These are phyloP conservation scores for Sitobion miscanthi DNA, from an alignment of 1,140 invertebrate species.

Conservation along the genomic window DNA sequence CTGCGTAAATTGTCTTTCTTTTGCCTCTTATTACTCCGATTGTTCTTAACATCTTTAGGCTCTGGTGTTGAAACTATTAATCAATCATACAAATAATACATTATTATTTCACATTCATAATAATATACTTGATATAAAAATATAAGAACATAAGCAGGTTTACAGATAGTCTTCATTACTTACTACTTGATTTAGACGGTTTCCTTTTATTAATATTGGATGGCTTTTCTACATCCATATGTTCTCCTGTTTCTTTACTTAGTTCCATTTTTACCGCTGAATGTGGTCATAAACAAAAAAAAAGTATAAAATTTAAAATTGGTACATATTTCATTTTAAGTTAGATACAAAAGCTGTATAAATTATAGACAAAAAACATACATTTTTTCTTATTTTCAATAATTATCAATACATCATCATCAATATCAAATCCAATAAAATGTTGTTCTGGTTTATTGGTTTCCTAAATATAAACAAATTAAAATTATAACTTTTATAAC, in stretches of 20 bases:
- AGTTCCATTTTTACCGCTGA: slow-evolving; percentile 4
- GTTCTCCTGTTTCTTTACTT: background rate
- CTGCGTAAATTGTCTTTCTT: background rate
- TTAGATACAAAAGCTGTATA: background rate
- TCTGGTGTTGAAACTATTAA: slow-evolving; percentile 20
- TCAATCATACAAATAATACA: background rate
- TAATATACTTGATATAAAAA: background rate
- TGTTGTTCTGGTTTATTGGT: background rate
- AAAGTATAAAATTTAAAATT: background rate
- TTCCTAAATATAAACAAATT: slow-evolving; percentile 29
- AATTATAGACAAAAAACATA: background rate
- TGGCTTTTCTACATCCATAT: background rate
- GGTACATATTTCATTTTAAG: background rate
- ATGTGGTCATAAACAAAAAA: background rate
- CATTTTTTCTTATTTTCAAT: slow-evolving; percentile 35
- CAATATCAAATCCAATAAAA: slow-evolving; percentile 28
- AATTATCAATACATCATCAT: background rate
- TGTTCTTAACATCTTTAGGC: background rate
- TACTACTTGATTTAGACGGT: slow-evolving; percentile 23
- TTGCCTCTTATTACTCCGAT: background rate
- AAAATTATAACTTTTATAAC: background rate
- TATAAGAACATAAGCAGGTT: background rate
- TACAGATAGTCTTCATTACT: background rate
- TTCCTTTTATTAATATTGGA: background rate
- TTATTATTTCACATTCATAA: background rate